Conservation (phyloP, 2,113 vertebrate genomes). For the Actinemys pallida region DNA sequence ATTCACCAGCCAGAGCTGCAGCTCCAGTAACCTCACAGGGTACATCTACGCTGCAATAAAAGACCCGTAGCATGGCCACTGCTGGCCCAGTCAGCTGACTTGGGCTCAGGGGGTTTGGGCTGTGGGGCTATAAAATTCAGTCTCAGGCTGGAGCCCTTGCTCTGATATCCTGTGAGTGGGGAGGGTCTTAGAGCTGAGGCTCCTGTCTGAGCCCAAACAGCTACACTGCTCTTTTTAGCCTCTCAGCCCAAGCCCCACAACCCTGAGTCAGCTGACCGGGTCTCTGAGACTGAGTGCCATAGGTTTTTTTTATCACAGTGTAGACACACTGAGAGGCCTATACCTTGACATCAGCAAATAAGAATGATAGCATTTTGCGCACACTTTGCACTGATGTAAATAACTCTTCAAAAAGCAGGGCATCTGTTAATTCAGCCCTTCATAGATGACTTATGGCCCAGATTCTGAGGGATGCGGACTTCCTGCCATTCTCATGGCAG, state of each 20-base stretch:
- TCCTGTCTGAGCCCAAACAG: neutral
- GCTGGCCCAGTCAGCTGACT: neutral
- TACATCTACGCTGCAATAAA: neutral
- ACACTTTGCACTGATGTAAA: neutral
- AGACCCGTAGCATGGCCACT: neutral
- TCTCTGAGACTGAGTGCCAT: neutral
- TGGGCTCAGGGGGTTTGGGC: neutral
- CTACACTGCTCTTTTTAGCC: neutral
- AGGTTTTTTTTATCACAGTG: neutral
- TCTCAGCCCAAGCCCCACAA: neutral
- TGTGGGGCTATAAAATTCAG: neutral
- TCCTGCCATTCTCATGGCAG: accelerated
- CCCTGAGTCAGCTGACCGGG: neutral
- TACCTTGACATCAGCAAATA: neutral
- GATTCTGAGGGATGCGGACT: neutral
- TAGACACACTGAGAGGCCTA: neutral
- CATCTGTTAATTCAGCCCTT: accelerated
- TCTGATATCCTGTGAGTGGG: neutral
- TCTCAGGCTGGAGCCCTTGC: neutral
- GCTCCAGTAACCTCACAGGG: neutral
- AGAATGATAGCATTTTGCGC: no score
- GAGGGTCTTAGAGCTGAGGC: neutral
- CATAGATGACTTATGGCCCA: neutral
- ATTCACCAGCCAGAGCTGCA: neutral
- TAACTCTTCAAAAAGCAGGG: neutral